A percentile compares a stretch with the other conserved stretches of the same genome.
These are phyloP conservation scores for Pelvicachromis taeniatus DNA, from an alignment of 2,113 vertebrate species.

Conservation along the genomic window DNA sequence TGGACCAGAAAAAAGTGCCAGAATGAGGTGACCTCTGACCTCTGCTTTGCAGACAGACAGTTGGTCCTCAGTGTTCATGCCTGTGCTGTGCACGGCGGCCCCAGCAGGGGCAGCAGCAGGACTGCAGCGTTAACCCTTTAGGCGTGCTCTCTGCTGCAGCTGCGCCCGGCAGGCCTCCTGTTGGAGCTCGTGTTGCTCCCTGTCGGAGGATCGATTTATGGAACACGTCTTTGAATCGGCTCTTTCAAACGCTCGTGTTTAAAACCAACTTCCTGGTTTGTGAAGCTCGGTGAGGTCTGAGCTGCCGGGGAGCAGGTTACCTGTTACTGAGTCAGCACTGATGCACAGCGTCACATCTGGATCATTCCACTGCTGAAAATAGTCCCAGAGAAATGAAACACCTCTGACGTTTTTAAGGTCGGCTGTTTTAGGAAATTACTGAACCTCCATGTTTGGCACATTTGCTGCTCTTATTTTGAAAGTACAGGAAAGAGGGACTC, in stretches of 20 bases:
- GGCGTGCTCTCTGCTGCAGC: not conserved
- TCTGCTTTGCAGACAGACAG: not conserved
- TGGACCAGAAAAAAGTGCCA: rapidly evolving
- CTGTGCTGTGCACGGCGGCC: not conserved
- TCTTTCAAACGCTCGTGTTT: not conserved
- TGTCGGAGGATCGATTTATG: not conserved
- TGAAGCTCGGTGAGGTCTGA: not conserved
- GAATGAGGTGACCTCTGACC: not conserved
- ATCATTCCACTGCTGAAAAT: not conserved
- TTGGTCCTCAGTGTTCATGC: not conserved
- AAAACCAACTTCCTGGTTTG: not conserved
- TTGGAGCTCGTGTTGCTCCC: not conserved
- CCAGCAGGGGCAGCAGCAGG: not conserved
- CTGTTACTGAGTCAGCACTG: not conserved
- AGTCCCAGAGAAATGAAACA: not conserved
- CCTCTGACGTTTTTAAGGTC: too few relatives aligned
- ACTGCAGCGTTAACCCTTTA: not conserved
- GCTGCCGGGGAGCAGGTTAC: not conserved
- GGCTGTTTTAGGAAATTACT: too few relatives aligned
- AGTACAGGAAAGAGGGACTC: not conserved
- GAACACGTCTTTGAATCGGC: rapidly evolving
- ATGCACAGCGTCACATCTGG: not conserved
- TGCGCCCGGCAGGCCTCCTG: not conserved
- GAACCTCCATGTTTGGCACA: not conserved
- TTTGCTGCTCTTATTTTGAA: not conserved